Percentiles rank a stretch among this genome's conserved stretches.
Conservation (phyloP, 1,140 invertebrate species). For the Drosophila nigrodunni region DNA sequence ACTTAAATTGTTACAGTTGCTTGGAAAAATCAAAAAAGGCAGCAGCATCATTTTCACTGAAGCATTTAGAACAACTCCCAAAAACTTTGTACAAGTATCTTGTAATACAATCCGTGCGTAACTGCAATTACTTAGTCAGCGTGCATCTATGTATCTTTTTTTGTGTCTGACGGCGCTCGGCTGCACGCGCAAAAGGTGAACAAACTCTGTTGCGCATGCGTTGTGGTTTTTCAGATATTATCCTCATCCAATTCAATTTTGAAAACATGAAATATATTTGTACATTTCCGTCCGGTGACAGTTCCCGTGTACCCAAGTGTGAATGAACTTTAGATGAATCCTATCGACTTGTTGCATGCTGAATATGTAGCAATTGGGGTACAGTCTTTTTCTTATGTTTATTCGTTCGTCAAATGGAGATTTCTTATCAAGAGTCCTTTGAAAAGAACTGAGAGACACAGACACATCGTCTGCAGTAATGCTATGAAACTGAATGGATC, state of each 20-base stretch:
- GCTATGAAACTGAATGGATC: slow-evolving; percentile 64
- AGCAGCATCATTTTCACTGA: slow-evolving; percentile 44
- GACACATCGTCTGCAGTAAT: slow-evolving; percentile 67
- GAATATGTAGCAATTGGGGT: slow-evolving; percentile 1
- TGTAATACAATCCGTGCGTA: slow-evolving; percentile 82
- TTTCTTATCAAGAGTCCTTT: neutral
- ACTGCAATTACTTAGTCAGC: slow-evolving; percentile 73
- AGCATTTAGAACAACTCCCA: slow-evolving; percentile 41
- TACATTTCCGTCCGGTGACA: slow-evolving; percentile 59
- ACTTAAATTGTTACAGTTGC: slow-evolving; percentile 74
- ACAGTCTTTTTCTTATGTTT: neutral
- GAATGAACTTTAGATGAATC: slow-evolving; percentile 61
- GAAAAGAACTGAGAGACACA: slow-evolving; percentile 4
- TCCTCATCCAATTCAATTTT: slow-evolving; percentile 61
- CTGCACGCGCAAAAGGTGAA: slow-evolving; percentile 61
- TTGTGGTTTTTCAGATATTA: slow-evolving; percentile 28
- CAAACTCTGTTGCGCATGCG: slow-evolving; percentile 72
- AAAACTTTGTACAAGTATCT: slow-evolving; percentile 22
- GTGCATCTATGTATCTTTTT: slow-evolving; percentile 32
- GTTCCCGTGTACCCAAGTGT: slow-evolving; percentile 37
- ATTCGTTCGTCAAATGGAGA: neutral
- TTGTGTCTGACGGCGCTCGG: slow-evolving; percentile 22
- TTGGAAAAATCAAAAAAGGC: slow-evolving; percentile 66
- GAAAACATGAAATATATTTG: slow-evolving; percentile 74
- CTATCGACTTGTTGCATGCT: slow-evolving; percentile 63